phyloP scores from a whole-genome alignment of 2,888 invertebrate genomes.

The Oligia strigilis region DNA sequence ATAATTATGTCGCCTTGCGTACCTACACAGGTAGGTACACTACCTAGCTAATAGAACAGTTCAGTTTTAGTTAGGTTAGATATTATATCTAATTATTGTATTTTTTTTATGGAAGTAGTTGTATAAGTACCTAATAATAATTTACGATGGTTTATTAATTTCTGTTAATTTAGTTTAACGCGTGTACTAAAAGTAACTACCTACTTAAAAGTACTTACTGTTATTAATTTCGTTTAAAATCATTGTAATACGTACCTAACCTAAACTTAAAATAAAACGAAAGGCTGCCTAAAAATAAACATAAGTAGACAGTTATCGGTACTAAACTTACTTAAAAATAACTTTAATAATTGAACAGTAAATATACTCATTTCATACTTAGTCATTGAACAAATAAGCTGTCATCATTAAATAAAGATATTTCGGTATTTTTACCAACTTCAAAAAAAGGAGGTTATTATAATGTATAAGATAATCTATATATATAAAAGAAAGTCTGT shows the following conservation, averaged over 20 bases:
- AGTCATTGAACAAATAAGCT: constrained; percentile 44
- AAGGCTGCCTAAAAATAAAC: background rate
- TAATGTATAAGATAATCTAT: background rate
- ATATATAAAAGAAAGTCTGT: too few species aligned
- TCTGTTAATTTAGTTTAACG: background rate
- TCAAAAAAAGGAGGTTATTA: too few species aligned
- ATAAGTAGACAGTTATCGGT: constrained; percentile 20
- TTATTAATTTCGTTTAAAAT: background rate
- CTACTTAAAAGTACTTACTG: background rate
- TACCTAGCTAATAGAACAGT: too few species aligned
- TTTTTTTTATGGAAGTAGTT: background rate
- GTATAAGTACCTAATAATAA: too few species aligned
- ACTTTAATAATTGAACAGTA: constrained; percentile 18
- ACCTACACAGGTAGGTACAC: too few species aligned
- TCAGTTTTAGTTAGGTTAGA: background rate
- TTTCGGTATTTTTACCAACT: background rate
- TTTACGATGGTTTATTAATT: background rate
- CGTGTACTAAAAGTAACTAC: background rate
- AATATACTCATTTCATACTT: constrained; percentile 23
- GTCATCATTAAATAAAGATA: constrained; percentile 34
- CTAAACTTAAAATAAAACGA: background rate
- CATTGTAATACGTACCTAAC: background rate
- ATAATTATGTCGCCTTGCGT: background rate
- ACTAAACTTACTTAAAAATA: constrained; percentile 1
- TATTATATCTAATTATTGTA: background rate